phyloP scores from a whole-genome alignment of 2,113 vertebrate genomes.

The Paraplagusia blochii region DNA sequence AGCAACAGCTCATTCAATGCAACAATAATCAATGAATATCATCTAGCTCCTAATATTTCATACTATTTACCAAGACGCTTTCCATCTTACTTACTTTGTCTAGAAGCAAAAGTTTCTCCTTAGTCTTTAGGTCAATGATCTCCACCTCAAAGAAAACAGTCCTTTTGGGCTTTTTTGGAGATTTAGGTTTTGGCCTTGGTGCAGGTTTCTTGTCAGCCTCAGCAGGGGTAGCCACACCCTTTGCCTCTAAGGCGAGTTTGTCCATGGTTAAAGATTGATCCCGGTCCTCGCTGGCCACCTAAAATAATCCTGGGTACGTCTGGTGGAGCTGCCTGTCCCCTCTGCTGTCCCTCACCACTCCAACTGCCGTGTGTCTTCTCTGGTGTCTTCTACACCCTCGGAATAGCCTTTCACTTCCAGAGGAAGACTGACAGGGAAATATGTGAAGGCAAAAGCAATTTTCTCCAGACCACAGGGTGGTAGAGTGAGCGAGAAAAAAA shows the following conservation, averaged over 20 bases:
- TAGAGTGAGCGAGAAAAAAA: neutral
- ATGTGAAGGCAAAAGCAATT: conserved; percentile 31
- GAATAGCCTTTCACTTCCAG: conserved; percentile 41
- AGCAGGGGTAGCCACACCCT: conserved; percentile 36
- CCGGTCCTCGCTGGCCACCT: conserved; percentile 31
- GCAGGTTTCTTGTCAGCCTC: conserved; percentile 49
- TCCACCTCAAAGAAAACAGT: conserved; percentile 96
- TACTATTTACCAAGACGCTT: conserved; percentile 14
- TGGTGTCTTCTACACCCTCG: conserved; percentile 30
- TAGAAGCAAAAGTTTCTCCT: conserved; percentile 89
- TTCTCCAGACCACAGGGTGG: neutral
- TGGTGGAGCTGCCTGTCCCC: conserved; percentile 23
- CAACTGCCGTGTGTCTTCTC: conserved; percentile 29
- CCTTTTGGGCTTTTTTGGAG: conserved; percentile 81
- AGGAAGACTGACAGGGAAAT: conserved; percentile 20
- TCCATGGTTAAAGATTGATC: conserved; percentile 68
- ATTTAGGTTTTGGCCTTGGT: conserved; percentile 68
- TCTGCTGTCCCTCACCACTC: conserved; percentile 17
- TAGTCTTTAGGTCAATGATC: conserved; percentile 85
- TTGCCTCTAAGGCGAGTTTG: conserved; percentile 78
- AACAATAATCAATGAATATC: neutral
- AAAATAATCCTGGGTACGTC: conserved; percentile 21
- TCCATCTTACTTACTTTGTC: conserved; percentile 82
- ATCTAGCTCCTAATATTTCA: conserved; percentile 16
- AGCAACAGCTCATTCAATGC: neutral